A percentile compares a stretch with the other conserved stretches of the same genome.
Evolutionary conservation across 2,797 vertebrate species (phyloP).

Genomic region (Lepus townsendii): DNA sequence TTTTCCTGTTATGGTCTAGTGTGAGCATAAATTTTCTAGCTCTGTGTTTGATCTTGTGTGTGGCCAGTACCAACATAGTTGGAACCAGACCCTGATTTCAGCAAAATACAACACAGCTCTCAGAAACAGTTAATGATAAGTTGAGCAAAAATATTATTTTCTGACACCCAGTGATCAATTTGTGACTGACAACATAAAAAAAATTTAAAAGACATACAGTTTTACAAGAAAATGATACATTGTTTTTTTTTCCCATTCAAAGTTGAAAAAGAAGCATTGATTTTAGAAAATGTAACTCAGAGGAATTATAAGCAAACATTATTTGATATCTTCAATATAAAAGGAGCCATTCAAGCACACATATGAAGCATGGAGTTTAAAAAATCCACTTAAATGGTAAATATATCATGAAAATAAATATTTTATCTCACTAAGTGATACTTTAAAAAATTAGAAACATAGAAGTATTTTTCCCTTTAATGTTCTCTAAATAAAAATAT

Average conservation of each 20-base stretch:
- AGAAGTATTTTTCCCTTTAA: slow-evolving; percentile 70
- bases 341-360: slow-evolving; percentile 38
- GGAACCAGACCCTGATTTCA: slow-evolving; percentile 52
- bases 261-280: neutral
- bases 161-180: slow-evolving; percentile 48
- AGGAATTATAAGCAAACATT: slow-evolving; percentile 56
- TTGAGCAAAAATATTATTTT: slow-evolving; percentile 78
- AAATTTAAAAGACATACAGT: slow-evolving; percentile 48
- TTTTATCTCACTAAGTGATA: slow-evolving; percentile 59
- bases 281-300: neutral
- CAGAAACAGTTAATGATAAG: slow-evolving; percentile 61
- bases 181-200: slow-evolving; percentile 41
- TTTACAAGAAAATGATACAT: neutral
- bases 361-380: slow-evolving; percentile 18
- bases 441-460: slow-evolving; percentile 65
- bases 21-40: slow-evolving; percentile 80
- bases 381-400: slow-evolving; percentile 47
- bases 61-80: slow-evolving; percentile 65
- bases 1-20: slow-evolving; percentile 61
- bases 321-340: slow-evolving; percentile 55
- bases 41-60: slow-evolving; percentile 82
- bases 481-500: slow-evolving; percentile 78
- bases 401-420: neutral
- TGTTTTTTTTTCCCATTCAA: slow-evolving; percentile 25
- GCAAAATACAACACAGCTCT: slow-evolving; percentile 74